These are phyloP conservation scores for Chrysocyon brachyurus DNA, from an alignment of 2,797 vertebrate genomes.

Conservation along the genomic window DNA sequence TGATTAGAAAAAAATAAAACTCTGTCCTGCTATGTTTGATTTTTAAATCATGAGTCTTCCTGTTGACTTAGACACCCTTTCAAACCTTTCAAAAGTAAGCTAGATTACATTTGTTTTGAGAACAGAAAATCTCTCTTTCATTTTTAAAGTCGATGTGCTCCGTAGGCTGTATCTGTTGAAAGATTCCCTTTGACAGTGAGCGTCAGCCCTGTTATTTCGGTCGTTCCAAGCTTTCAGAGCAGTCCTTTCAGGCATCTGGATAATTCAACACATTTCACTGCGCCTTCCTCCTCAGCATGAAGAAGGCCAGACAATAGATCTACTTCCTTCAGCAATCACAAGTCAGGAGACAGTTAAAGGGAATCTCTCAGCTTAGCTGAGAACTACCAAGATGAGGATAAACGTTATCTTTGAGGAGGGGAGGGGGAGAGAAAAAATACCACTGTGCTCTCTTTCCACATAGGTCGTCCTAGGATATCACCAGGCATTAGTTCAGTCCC, in stretches of 20 bases:
- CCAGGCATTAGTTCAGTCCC: constrained; percentile 39
- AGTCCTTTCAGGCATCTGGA: constrained; percentile 66
- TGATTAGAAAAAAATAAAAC: constrained; percentile 47
- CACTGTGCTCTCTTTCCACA: not conserved
- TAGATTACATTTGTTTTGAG: constrained; percentile 55
- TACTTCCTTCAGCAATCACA: constrained; percentile 79
- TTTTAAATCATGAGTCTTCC: constrained; percentile 67
- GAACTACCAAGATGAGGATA: constrained; percentile 72
- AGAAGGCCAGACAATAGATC: constrained; percentile 75
- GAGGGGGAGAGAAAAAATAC: constrained; percentile 52
- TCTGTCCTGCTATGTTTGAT: constrained; percentile 58
- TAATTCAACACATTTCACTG: constrained; percentile 79
- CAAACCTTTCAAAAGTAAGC: constrained; percentile 71
- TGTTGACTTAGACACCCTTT: constrained; percentile 66
- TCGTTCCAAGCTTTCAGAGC: constrained; percentile 69
- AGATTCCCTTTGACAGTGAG: constrained; percentile 42
- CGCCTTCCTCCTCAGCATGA: constrained; percentile 63
- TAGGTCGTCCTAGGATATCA: not conserved
- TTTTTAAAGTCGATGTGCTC: constrained; percentile 13
- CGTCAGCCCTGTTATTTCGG: constrained; percentile 32
- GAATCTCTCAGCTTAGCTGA: constrained; percentile 47
- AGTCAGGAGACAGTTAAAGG: constrained; percentile 76
- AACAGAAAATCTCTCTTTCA: constrained; percentile 73
- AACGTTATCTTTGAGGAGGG: constrained; percentile 66
- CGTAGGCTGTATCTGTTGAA: constrained; percentile 60